Percentiles rank a stretch among this genome's conserved stretches.
These are phyloP conservation scores for Notolabrus celidotus DNA, from an alignment of 2,797 vertebrate genomes.

Conservation along the genomic window DNA sequence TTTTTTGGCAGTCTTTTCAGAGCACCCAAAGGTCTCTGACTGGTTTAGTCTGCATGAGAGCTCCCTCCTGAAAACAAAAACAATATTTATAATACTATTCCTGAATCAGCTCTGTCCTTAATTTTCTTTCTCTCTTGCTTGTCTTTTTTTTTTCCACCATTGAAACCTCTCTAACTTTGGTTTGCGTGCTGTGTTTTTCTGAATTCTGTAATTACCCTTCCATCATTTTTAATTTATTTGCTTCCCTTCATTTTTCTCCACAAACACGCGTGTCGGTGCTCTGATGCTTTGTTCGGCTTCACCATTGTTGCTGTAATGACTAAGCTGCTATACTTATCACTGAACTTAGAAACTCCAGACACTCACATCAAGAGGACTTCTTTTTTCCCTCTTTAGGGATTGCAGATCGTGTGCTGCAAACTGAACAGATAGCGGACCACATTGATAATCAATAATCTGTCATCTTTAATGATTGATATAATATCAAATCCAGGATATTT, in stretches of 20 bases:
- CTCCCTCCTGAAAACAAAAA: conserved; percentile 32
- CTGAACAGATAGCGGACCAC: background rate
- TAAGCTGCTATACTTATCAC: conserved; percentile 2
- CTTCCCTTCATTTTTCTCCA: conserved; percentile 17
- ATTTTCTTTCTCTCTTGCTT: background rate
- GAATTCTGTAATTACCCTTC: conserved; percentile 8
- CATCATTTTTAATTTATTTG: conserved; percentile 15
- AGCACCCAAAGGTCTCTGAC: conserved; percentile 66
- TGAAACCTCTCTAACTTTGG: background rate
- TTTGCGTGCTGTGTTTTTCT: conserved; percentile 13
- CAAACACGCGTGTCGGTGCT: conserved; percentile 13
- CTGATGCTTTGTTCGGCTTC: conserved; percentile 10
- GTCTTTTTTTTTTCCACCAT: background rate
- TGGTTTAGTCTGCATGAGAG: conserved; percentile 43
- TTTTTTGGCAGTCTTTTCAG: conserved; percentile 59
- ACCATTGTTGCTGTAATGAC: conserved; percentile 15
- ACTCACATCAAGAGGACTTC: background rate
- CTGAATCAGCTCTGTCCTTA: conserved; percentile 9
- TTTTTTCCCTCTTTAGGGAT: background rate
- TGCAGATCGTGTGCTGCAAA: background rate
- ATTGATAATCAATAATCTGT: background rate
- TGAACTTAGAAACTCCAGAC: background rate
- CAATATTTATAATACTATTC: background rate
- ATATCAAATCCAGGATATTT: background rate
- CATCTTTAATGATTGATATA: background rate